These are phyloP conservation scores for Sitta europaea DNA, from an alignment of 2,113 vertebrate species.

Conservation along the genomic window DNA sequence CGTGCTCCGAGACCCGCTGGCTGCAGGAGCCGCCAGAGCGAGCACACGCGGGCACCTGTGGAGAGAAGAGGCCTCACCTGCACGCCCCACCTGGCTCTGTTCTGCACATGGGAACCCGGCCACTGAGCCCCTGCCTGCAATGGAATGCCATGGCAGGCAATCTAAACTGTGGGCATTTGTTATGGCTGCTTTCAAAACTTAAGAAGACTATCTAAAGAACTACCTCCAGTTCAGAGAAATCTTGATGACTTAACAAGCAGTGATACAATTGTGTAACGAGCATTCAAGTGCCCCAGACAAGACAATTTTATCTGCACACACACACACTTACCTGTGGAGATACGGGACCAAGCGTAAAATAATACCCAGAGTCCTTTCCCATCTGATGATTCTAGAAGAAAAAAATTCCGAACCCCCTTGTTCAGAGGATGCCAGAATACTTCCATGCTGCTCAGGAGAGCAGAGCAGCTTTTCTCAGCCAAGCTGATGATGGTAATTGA, in stretches of 20 bases:
- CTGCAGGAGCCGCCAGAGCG: rapidly evolving
- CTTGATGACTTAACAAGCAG: not conserved
- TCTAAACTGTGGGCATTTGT: not conserved
- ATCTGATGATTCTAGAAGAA: not conserved
- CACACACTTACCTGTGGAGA: not conserved
- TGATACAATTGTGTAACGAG: not conserved
- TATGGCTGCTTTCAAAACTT: not conserved
- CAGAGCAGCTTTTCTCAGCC: not conserved
- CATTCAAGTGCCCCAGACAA: not conserved
- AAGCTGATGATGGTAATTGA: not conserved
- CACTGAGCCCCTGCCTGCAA: not conserved
- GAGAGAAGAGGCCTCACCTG: too few relatives aligned
- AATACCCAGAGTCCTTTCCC: rapidly evolving
- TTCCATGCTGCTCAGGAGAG: rapidly evolving
- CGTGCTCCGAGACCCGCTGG: rapidly evolving
- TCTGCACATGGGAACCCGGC: not conserved
- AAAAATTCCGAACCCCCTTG: not conserved
- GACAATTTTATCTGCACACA: not conserved
- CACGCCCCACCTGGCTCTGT: not conserved
- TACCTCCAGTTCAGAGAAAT: not conserved
- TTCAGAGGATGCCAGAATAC: not conserved
- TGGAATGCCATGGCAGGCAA: not conserved
- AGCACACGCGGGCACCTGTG: rapidly evolving
- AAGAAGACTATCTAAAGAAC: not conserved
- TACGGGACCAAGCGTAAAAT: not conserved